Conservation (phyloP, 2,888 invertebrate species). For the Malthinus flaveolus region DNA sequence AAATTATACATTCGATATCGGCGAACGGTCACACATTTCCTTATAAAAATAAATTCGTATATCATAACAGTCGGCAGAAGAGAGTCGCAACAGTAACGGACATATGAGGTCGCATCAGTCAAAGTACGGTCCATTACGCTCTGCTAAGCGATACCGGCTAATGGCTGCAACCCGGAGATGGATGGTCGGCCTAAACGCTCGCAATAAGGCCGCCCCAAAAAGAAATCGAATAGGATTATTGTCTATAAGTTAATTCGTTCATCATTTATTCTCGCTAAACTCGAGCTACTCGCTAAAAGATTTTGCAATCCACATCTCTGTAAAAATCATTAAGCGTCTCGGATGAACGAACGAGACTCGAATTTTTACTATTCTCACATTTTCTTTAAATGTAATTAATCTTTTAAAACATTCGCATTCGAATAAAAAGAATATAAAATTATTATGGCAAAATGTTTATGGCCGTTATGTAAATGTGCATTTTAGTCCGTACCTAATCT, state of each 20-base stretch:
- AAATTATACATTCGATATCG: too few species aligned
- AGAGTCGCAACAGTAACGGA: constrained; percentile 31
- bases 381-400: constrained; percentile 19
- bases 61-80: constrained; percentile 12
- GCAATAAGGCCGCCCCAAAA: constrained; percentile 31
- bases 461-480: too few species aligned
- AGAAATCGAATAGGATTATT: constrained; percentile 37
- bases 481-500: too few species aligned
- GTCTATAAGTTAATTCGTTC: constrained; percentile 35
- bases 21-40: too few species aligned
- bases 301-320: constrained; percentile 14
- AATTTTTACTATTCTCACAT: constrained; percentile 18
- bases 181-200: constrained; percentile 49
- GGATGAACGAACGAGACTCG: constrained; percentile 12
- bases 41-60: constrained; percentile 1
- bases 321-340: constrained; percentile 19
- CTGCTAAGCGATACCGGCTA: constrained; percentile 54
- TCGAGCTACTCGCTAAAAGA: constrained; percentile 22
- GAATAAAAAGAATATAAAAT: constrained; percentile 7
- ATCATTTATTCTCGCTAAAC: constrained; percentile 25
- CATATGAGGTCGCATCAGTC: constrained; percentile 39
- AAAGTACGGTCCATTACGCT: constrained; percentile 43
- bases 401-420: constrained; percentile 14
- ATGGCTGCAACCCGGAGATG: constrained; percentile 55
- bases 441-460: neutral